Conservation (phyloP, 2,113 vertebrate species). For the Trogon melanurus region DNA sequence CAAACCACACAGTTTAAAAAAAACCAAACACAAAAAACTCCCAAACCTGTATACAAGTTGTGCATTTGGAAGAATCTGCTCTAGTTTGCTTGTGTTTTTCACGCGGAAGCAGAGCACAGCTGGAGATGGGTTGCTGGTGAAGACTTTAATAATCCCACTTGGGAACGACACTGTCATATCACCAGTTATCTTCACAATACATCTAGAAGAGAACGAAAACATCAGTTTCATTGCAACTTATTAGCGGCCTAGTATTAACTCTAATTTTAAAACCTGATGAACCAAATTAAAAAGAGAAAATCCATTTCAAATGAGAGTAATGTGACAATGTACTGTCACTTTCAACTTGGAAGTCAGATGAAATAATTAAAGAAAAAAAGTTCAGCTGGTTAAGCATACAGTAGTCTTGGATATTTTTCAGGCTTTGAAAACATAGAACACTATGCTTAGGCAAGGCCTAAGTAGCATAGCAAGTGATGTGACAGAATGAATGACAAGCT, state of each 20-base stretch:
- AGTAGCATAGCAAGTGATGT: background rate
- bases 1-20: background rate
- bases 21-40: background rate
- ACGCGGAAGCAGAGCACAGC: constrained; percentile 92
- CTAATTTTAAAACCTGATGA: background rate
- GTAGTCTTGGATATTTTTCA: constrained; percentile 17
- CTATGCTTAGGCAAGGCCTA: constrained; percentile 8
- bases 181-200: constrained; percentile 98
- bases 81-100: constrained; percentile 90
- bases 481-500: background rate
- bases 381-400: constrained; percentile 35
- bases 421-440: background rate
- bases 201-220: constrained; percentile 73
- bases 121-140: constrained; percentile 87
- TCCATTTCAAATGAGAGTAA: background rate
- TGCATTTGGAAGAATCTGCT: constrained; percentile 94
- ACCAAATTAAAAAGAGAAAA: constrained; percentile 5
- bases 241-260: background rate
- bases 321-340: background rate
- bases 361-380: background rate
- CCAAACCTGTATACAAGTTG: constrained; percentile 92
- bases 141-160: constrained; percentile 95
- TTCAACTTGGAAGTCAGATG: background rate
- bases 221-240: constrained; percentile 1
- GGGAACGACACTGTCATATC: constrained; percentile 98